phyloP scores from a whole-genome alignment of 2,797 vertebrate genomes.

The Geotrypetes seraphini region DNA sequence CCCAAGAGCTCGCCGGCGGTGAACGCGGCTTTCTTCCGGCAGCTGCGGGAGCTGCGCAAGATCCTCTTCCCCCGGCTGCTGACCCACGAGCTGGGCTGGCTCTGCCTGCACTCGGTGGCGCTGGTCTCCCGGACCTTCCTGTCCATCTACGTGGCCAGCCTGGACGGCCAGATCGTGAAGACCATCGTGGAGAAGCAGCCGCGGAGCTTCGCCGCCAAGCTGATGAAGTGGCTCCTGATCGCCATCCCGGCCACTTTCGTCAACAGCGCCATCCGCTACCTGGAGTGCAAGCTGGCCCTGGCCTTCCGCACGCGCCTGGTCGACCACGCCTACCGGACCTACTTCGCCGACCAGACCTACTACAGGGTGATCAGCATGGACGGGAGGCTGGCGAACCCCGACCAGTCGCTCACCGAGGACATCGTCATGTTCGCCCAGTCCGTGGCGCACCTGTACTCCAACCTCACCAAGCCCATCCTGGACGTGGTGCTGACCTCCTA shows the following conservation, averaged over 20 bases:
- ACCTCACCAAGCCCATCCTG: slow-evolving; percentile 93
- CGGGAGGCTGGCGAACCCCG: slow-evolving; percentile 84
- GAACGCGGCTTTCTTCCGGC: slow-evolving; percentile 74
- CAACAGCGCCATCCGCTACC: slow-evolving; percentile 91
- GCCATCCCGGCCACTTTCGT: slow-evolving; percentile 96
- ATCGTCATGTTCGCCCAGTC: slow-evolving; percentile 95
- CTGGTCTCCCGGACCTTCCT: slow-evolving; percentile 89
- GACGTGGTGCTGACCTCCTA: slow-evolving; percentile 91
- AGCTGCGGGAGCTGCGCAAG: slow-evolving; percentile 74
- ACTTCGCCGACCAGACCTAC: slow-evolving; percentile 89
- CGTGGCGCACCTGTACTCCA: slow-evolving; percentile 90
- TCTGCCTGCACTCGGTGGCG: slow-evolving; percentile 82
- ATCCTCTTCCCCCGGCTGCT: slow-evolving; percentile 84
- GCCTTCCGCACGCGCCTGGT: slow-evolving; percentile 91
- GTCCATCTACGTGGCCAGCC: slow-evolving; percentile 87
- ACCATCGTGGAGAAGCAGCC: slow-evolving; percentile 92
- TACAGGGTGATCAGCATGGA: slow-evolving; percentile 95
- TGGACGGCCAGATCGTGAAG: slow-evolving; percentile 94
- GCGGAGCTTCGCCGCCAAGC: slow-evolving; percentile 69
- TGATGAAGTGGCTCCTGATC: slow-evolving; percentile 90
- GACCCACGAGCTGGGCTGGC: slow-evolving; percentile 75
- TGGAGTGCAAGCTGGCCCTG: slow-evolving; percentile 90
- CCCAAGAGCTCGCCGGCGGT: slow-evolving; percentile 61
- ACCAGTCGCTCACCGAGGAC: slow-evolving; percentile 94
- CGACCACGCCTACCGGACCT: slow-evolving; percentile 81